Base-by-base conservation (phyloP, 2,797 vertebrate genomes). In the Sylvia borin region DNA sequence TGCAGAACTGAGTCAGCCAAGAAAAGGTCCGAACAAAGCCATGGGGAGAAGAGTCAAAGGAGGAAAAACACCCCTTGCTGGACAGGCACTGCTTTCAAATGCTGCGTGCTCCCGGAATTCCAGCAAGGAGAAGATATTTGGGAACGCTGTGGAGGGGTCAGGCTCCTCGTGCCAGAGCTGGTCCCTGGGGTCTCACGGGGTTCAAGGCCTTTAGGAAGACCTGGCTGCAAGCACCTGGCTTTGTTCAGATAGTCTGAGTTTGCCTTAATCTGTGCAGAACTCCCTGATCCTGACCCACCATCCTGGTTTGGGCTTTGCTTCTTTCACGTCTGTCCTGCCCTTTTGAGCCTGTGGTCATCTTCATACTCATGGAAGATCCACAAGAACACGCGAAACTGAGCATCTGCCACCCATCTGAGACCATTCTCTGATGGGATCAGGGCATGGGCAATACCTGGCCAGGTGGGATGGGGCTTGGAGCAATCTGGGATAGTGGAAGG, bases 101-200 rank as follows among this genome's bases (percentile, higher is more conserved):
- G 13, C 29, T 0, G 0, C 0, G 0, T n/a, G 51, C 25, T 92
- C 19, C 27, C 2, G 1, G 48, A 15, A 12, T 32, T 65, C 9
- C 24, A 25, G 67, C 47, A 45, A 53, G 8, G 18, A 20, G 64
- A 47, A 65, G 40, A 13, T 9, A 4, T 15, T 47, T 14, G 47
- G 40, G 22, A 54, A 8, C 13, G 13, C 45, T 27, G 14, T 24
- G 2, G 17, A 71, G 9, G 13, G 32, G 11, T 13, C 21, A 54
- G 48, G 16, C 5, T 58, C 36, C 47, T 1, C 0, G 0, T 13
- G 75, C 3, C 21, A 70, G 34, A 55, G 36, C 8, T 14, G 16
- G 43, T 47, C 48, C 31, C n/a, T 1, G 1, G 58, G 34, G 45
- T 72, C 65, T 8, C 4, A 21, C 0, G 32, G 26, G 19, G 25